A percentile compares a stretch with the other conserved stretches of the same genome.
Evolutionary conservation across 1,140 invertebrate species (phyloP).

Genomic region (Eriocheir sinensis): DNA sequence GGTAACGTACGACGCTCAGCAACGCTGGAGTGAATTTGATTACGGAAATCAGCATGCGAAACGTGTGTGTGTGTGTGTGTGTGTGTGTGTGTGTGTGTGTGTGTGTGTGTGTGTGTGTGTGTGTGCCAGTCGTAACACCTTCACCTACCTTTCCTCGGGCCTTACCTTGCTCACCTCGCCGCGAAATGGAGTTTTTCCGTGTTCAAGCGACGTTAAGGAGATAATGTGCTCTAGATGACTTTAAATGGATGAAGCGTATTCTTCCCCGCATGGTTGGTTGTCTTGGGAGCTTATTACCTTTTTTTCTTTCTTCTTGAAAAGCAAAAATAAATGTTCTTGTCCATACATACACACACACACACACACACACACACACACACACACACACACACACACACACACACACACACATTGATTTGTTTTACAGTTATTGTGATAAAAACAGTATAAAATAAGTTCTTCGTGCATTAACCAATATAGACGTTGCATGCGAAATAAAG

Average conservation of each 20-base stretch:
- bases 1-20: neutral
- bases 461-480: too few species aligned
- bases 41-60: neutral
- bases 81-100: conserved; percentile 14
- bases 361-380: too few species aligned
- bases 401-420: too few species aligned
- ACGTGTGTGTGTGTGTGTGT: neutral
- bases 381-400: too few species aligned
- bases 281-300: neutral
- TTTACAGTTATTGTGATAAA: too few species aligned
- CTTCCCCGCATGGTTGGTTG: neutral
- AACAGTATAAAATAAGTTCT: too few species aligned
- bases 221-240: neutral
- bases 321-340: too few species aligned
- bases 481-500: too few species aligned
- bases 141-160: neutral
- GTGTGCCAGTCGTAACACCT: too few species aligned
- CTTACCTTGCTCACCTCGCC: neutral
- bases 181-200: neutral
- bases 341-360: too few species aligned
- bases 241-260: neutral
- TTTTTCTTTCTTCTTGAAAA: too few species aligned
- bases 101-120: conserved; percentile 14
- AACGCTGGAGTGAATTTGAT: conserved; percentile 24
- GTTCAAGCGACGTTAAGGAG: neutral